These are phyloP conservation scores for Tanypteryx hageni DNA, from an alignment of 2,888 invertebrate species.

Conservation along the genomic window DNA sequence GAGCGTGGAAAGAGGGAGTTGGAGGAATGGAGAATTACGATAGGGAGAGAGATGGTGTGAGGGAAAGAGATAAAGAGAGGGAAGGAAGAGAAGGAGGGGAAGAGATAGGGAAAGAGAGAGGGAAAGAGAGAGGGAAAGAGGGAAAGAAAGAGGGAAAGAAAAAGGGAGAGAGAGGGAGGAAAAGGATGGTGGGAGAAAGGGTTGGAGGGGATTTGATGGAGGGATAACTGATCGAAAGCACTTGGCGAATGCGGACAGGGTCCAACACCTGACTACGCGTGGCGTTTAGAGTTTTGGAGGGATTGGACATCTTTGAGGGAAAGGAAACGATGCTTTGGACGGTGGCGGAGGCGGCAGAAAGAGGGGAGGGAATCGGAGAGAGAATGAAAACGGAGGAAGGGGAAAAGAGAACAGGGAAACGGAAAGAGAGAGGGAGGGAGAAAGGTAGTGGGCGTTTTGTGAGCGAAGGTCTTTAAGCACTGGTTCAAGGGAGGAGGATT, in stretches of 20 bases:
- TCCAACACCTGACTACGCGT: slow-evolving; percentile 26
- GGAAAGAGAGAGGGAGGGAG: background rate
- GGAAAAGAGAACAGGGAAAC: background rate
- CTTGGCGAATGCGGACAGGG: slow-evolving; percentile 16
- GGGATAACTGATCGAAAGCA: background rate
- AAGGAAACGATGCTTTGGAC: background rate
- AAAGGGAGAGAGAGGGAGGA: no score
- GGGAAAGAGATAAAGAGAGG: no score
- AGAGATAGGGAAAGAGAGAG: no score
- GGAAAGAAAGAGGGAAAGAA: no score
- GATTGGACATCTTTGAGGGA: background rate
- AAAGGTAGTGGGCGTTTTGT: no score
- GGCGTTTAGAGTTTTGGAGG: background rate
- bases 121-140: no score
- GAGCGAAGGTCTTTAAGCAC: no score
- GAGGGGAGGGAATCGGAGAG: background rate
- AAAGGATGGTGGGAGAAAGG: background rate
- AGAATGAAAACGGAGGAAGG: background rate
- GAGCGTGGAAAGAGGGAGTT: no score
- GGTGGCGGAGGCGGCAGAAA: background rate
- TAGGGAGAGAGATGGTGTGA: no score
- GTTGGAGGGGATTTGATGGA: background rate
- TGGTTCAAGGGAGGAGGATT: no score
- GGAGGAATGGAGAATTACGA: no score
- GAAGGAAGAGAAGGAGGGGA: no score